A percentile compares a stretch with the other conserved stretches of the same genome.
phyloP scores from a whole-genome alignment of 2,888 invertebrate genomes.

The Tetropium fuscum region DNA sequence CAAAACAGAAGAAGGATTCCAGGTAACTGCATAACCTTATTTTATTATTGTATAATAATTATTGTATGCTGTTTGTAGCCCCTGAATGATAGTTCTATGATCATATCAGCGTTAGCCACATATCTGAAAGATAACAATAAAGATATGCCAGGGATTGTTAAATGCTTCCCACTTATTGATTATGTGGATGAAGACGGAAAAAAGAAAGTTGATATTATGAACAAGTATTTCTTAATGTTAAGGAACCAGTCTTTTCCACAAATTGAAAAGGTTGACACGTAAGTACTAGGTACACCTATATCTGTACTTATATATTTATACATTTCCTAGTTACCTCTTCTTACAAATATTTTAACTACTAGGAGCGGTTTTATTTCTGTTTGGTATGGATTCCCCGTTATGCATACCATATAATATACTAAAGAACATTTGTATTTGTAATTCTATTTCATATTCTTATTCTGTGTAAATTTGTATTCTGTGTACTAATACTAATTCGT shows the following conservation, averaged over 20 bases:
- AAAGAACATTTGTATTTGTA: too few relatives aligned
- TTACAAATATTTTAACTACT: too few relatives aligned
- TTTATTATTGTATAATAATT: background rate
- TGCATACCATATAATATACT: too few relatives aligned
- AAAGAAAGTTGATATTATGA: slow-evolving; percentile 80
- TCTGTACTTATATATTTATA: slow-evolving; percentile 26
- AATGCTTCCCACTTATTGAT: slow-evolving; percentile 81
- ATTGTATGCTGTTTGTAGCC: slow-evolving; percentile 74
- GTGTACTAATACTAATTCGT: too few relatives aligned
- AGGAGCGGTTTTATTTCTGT: too few relatives aligned
- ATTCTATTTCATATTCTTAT: too few relatives aligned
- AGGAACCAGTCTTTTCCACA: slow-evolving; percentile 68
- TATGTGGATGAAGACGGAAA: slow-evolving; percentile 77
- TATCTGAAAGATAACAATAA: slow-evolving; percentile 73
- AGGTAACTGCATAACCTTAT: slow-evolving; percentile 64
- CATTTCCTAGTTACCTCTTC: too few relatives aligned
- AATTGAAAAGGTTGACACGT: slow-evolving; percentile 72
- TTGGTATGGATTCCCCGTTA: too few relatives aligned
- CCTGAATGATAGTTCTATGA: slow-evolving; percentile 93
- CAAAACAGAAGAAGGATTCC: slow-evolving; percentile 79
- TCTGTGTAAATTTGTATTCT: too few relatives aligned
- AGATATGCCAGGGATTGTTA: slow-evolving; percentile 77
- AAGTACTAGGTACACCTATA: too few relatives aligned
- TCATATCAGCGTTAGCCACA: slow-evolving; percentile 89
- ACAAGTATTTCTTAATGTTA: slow-evolving; percentile 91